Percentiles rank a stretch among this genome's conserved stretches.
Conservation (phyloP, 1,140 invertebrate species). For the Pomacea maculata region DNA sequence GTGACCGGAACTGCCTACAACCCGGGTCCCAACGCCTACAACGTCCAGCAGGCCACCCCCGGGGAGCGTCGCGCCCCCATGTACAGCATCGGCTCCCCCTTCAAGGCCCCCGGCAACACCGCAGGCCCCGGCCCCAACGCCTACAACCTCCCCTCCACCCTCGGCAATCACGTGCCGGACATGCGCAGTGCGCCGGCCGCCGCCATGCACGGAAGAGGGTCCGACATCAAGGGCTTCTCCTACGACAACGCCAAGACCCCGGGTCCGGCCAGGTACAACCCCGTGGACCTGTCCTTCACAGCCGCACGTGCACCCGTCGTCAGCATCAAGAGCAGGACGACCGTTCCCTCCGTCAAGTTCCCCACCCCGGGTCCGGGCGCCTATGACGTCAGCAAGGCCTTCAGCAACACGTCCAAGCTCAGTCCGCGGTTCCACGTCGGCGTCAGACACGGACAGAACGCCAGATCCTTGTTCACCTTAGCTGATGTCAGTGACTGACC, state of each 20-base stretch:
- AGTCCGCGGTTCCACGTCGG: constrained; percentile 48
- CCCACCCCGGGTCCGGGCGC: constrained; percentile 45
- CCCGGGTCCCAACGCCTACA: constrained; percentile 41
- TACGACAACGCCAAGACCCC: constrained; percentile 48
- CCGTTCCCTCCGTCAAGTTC: constrained; percentile 32
- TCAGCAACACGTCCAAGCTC: constrained; percentile 23
- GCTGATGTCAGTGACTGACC: constrained; percentile 29
- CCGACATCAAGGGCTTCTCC: constrained; percentile 32
- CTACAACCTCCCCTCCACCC: constrained; percentile 37
- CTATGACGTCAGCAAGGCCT: constrained; percentile 35
- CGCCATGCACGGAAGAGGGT: constrained; percentile 24
- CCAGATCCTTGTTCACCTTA: constrained; percentile 40
- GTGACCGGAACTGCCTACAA: constrained; percentile 19
- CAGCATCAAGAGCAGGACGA: constrained; percentile 32
- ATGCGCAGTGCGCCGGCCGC: constrained; percentile 29
- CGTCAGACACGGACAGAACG: constrained; percentile 41
- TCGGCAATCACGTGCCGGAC: constrained; percentile 33
- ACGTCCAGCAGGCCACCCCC: constrained; percentile 13
- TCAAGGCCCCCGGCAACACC: constrained; percentile 20
- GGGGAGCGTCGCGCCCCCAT: constrained; percentile 33
- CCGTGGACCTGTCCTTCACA: constrained; percentile 21
- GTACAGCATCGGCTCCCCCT: constrained; percentile 36
- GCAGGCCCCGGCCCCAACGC: constrained; percentile 41
- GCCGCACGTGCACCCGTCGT: constrained; percentile 30
- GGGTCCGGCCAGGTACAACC: constrained; percentile 42